Evolutionary conservation across 2,888 invertebrate genomes (phyloP), one percentile per base, ranked within the genome.

Genomic region (Copidosoma aretas): DNA sequence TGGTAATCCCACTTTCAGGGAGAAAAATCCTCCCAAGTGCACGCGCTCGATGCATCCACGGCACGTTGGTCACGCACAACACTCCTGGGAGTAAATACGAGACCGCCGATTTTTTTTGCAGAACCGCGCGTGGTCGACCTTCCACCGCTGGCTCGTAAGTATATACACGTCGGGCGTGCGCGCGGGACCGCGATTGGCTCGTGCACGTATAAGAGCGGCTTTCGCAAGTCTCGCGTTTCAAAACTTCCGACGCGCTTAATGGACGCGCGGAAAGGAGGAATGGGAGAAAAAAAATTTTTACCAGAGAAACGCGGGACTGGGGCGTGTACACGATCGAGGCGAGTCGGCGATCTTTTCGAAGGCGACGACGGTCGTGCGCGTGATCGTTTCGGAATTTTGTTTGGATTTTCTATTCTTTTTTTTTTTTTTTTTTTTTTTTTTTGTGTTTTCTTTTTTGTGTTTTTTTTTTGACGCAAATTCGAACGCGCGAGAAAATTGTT

Each of bases 231-330:
- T 54, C 14, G 41, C 60, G 52, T 71, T 71, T 69, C 71, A 69
- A 69, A 71, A 71, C 71, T 69, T 69, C 71, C 71, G 67, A 69
- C 67, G 43, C 43, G 43, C 12, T 4, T 46, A 63, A 60, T 63
- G 60, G 62, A 68, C 57, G 66, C 52, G 60, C 39, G 49, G 49
- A 60, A 51, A 49, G 4, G 39, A 14, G 46, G n/a, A 15, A 41
- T 49, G 12, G 14, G 15, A 32, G 25, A 56, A 53, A 2, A 19
- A 25, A 24, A 15, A 46, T 14, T 15, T 32, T 32, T 32, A 17
- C 8, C 10, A 41, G 41, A 46, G 43, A 46, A 46, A 46, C 43
- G 12, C n/a, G n/a, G n/a, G n/a, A 17, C 43, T 1, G 12, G 8
- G 43, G 43, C 4, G 15, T 46, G 43, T 12, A 12, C 17, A 17